Evolutionary conservation across 23 tunicate species (phyloP).

Genomic region (Halocynthia roretzi): DNA sequence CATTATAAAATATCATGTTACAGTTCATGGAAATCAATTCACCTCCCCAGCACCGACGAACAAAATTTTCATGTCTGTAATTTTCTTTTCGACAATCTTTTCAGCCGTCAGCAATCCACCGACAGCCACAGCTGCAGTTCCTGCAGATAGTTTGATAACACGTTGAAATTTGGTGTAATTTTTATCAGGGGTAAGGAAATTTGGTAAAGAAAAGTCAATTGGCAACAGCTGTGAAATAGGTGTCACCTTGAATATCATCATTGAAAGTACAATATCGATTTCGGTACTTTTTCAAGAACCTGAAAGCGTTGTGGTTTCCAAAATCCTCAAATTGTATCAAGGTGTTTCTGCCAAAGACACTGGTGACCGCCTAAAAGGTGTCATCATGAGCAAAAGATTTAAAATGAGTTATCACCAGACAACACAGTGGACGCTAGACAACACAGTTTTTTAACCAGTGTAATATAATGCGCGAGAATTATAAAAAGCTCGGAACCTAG

Average conservation of each 20-base stretch:
- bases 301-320: conserved; percentile 50
- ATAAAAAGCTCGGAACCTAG: too few species aligned
- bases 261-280: conserved; percentile 42
- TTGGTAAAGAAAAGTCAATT: background rate
- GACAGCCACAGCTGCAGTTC: conserved; percentile 42
- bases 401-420: background rate
- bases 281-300: conserved; percentile 32
- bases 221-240: background rate
- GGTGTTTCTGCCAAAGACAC: conserved; percentile 19
- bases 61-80: conserved; percentile 25
- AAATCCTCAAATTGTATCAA: conserved; percentile 48
- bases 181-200: background rate
- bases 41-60: conserved; percentile 48
- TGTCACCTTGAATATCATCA: conserved; percentile 44
- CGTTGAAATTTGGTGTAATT: background rate
- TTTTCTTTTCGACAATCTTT: conserved; percentile 15
- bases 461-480: too few species aligned
- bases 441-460: too few species aligned
- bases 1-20: too few species aligned
- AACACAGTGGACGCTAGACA: too few species aligned
- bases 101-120: conserved; percentile 39
- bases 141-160: conserved; percentile 1
- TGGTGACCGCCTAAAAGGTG: conserved; percentile 14
- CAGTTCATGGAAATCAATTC: background rate
- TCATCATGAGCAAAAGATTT: background rate